phyloP scores from a whole-genome alignment of 2,888 invertebrate species.

The Hyposoter didymator region DNA sequence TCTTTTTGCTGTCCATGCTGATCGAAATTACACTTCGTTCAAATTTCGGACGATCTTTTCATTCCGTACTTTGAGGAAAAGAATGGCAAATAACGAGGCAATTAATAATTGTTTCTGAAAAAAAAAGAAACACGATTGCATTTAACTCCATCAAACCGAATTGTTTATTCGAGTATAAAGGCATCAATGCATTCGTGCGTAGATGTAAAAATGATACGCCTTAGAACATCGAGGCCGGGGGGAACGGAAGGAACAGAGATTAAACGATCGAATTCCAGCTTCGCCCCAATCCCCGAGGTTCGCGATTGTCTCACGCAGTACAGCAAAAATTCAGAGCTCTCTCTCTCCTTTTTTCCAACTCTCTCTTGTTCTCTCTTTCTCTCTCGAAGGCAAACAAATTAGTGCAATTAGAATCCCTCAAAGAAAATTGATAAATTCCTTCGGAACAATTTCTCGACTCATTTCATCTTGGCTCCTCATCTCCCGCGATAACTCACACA shows the following conservation, averaged over 20 bases:
- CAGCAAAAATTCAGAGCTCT: constrained; percentile 14
- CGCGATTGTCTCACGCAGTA: constrained; percentile 29
- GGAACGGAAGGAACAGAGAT: constrained; percentile 75
- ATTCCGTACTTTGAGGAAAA: neutral
- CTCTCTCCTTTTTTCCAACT: neutral
- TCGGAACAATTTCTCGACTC: constrained; percentile 84
- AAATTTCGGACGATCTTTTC: too few species aligned
- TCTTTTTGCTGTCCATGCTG: neutral
- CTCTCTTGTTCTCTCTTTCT: constrained; percentile 33
- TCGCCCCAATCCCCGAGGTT: constrained; percentile 60
- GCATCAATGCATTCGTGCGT: neutral
- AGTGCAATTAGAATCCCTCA: constrained; percentile 84
- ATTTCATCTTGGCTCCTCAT: constrained; percentile 78
- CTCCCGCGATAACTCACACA: constrained; percentile 31
- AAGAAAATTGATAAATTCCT: constrained; percentile 85
- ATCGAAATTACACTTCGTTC: neutral
- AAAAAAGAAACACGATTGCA: neutral
- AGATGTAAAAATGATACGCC: constrained; percentile 19
- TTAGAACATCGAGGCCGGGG: neutral
- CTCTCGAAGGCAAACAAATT: constrained; percentile 82
- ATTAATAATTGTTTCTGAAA: neutral
- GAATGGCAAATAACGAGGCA: too few species aligned
- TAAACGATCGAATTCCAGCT: constrained; percentile 82
- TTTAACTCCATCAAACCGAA: neutral
- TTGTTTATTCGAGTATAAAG: neutral